Percentiles rank a stretch among this genome's conserved stretches.
Conservation (phyloP, 2,113 vertebrate genomes). For the Theropithecus gelada region DNA sequence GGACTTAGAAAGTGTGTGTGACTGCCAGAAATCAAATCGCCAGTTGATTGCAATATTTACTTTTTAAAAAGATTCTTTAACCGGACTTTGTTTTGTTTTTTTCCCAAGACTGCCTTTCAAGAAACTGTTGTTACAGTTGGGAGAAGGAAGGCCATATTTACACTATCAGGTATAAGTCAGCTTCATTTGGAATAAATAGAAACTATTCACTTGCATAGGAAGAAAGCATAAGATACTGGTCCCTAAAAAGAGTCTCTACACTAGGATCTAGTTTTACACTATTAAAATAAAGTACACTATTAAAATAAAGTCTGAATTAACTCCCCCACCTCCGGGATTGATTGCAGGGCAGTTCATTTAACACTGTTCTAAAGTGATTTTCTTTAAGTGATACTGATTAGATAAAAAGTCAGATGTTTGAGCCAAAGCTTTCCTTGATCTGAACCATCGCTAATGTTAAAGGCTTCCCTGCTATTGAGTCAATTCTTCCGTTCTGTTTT, state of each 20-base stretch:
- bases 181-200: conserved; percentile 30
- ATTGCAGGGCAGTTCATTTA: background rate
- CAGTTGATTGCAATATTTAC: conserved; percentile 24
- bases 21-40: conserved; percentile 59
- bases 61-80: conserved; percentile 32
- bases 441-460: background rate
- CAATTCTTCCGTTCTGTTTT: background rate
- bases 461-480: background rate
- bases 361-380: background rate
- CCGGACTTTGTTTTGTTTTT: conserved; percentile 11
- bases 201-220: background rate
- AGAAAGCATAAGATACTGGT: background rate
- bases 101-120: conserved; percentile 40
- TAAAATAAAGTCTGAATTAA: background rate
- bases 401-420: background rate
- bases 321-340: background rate
- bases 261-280: background rate
- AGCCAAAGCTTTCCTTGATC: background rate
- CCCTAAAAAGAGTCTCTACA: background rate
- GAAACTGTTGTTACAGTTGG: conserved; percentile 21
- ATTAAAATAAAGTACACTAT: background rate
- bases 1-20: conserved; percentile 11
- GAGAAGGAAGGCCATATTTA: background rate
- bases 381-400: background rate
- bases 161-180: background rate